These are phyloP conservation scores for Darevskia mixta DNA, from an alignment of 2,797 vertebrate species.

Conservation along the genomic window DNA sequence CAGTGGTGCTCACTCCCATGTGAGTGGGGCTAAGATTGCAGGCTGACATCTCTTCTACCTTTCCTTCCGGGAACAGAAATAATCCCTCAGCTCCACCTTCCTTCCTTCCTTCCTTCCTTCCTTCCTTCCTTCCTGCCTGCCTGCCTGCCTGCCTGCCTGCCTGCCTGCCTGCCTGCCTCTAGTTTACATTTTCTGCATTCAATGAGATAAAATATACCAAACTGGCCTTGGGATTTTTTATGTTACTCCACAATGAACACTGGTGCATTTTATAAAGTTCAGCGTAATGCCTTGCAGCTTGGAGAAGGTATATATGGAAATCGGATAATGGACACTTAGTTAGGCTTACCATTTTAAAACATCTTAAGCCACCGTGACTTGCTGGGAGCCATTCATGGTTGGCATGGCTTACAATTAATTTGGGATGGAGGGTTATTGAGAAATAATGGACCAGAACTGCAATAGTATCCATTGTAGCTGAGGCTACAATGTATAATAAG, in stretches of 20 bases:
- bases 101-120: slow-evolving; percentile 15
- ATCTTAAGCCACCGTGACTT: background rate
- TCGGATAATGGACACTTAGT: background rate
- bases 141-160: slow-evolving; percentile 19
- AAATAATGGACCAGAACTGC: background rate
- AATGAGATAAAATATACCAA: background rate
- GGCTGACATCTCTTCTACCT: slow-evolving; percentile 24
- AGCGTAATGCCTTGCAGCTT: slow-evolving; percentile 17
- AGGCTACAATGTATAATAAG: too few relatives aligned
- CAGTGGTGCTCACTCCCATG: too few relatives aligned
- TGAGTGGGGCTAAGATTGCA: background rate
- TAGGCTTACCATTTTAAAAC: background rate
- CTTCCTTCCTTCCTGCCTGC: background rate
- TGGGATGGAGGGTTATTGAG: background rate
- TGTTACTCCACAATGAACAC: slow-evolving; percentile 11
- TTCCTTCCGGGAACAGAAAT: background rate
- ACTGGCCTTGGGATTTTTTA: slow-evolving; percentile 22
- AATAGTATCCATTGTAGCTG: background rate
- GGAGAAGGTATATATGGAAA: background rate
- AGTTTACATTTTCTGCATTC: slow-evolving; percentile 49
- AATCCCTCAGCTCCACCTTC: background rate
- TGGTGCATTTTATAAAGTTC: slow-evolving; percentile 17
- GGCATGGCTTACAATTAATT: slow-evolving; percentile 3
- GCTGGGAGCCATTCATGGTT: background rate
- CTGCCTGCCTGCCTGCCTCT: background rate